phyloP scores from a whole-genome alignment of 1,140 invertebrate genomes.

The Hylaeus volcanicus region DNA sequence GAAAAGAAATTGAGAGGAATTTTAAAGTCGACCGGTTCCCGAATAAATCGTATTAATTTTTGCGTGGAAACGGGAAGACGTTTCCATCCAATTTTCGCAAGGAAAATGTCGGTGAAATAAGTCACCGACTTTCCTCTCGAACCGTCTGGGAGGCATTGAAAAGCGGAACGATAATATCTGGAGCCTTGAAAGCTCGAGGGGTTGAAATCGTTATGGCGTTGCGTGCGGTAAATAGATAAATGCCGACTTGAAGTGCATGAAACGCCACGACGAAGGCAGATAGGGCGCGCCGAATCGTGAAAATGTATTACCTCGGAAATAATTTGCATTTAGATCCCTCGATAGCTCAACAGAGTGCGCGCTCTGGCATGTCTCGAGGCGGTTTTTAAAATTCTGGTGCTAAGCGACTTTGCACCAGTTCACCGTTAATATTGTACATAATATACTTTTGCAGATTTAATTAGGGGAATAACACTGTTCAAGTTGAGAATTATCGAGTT shows the following conservation, averaged over 20 bases:
- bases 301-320: conserved; percentile 48
- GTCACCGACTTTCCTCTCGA: conserved; percentile 16
- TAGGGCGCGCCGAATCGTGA: conserved; percentile 34
- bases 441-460: no score
- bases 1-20: no score
- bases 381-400: conserved; percentile 18
- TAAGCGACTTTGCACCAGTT: neutral
- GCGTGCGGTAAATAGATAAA: conserved; percentile 51
- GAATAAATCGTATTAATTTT: neutral
- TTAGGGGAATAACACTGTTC: neutral
- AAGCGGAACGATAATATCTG: conserved; percentile 34
- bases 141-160: conserved; percentile 14
- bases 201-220: conserved; percentile 25
- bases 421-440: neutral
- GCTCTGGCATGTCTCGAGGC: neutral
- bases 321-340: conserved; percentile 48
- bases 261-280: conserved; percentile 26
- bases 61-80: no score
- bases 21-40: no score
- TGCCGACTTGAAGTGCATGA: conserved; percentile 44
- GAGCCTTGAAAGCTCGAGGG: conserved; percentile 1
- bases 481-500: neutral
- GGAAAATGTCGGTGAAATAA: conserved; percentile 21
- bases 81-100: neutral
- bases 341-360: neutral